These are phyloP conservation scores for Neosilurus mollespiculum DNA, from an alignment of 2,797 vertebrate genomes.

Conservation along the genomic window DNA sequence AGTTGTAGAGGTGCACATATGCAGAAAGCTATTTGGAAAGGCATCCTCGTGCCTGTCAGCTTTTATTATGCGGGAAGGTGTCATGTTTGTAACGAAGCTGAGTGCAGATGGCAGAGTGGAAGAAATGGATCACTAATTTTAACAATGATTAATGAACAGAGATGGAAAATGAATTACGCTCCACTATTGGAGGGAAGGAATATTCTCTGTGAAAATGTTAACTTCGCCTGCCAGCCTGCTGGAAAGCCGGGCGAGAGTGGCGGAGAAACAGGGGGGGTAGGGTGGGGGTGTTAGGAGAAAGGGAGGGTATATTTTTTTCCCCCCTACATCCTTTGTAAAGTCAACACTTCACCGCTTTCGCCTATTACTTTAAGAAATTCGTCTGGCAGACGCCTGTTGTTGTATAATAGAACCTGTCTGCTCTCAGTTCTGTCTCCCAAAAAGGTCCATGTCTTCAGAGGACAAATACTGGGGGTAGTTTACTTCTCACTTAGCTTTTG, in stretches of 20 bases:
- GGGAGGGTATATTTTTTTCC: constrained; percentile 59
- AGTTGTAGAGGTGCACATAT: constrained; percentile 98
- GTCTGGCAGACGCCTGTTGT: constrained; percentile 38
- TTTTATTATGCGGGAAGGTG: constrained; percentile 99
- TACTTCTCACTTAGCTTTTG: constrained; percentile 24
- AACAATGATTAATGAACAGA: constrained; percentile 99
- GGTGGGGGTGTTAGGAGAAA: constrained; percentile 49
- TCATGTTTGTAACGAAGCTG: constrained; percentile 99
- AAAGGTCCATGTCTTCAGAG: constrained; percentile 71
- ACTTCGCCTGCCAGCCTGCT: constrained; percentile 94
- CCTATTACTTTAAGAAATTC: constrained; percentile 89
- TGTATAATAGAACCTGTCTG: constrained; percentile 43
- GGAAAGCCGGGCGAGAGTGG: constrained; percentile 61
- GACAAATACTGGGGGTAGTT: constrained; percentile 76
- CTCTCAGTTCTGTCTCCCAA: constrained; percentile 56
- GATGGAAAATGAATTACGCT: constrained; percentile 99
- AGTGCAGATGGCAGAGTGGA: constrained; percentile 99
- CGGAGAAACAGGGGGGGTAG: constrained; percentile 54
- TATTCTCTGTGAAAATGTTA: constrained; percentile 99
- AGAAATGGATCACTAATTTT: constrained; percentile 99
- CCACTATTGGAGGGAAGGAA: constrained; percentile 98
- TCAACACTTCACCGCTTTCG: constrained; percentile 97
- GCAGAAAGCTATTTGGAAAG: constrained; percentile 99
- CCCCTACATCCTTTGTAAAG: constrained; percentile 90
- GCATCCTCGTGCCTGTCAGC: constrained; percentile 99